phyloP scores from a whole-genome alignment of 2,113 vertebrate species.

The Tympanuchus pallidicinctus region DNA sequence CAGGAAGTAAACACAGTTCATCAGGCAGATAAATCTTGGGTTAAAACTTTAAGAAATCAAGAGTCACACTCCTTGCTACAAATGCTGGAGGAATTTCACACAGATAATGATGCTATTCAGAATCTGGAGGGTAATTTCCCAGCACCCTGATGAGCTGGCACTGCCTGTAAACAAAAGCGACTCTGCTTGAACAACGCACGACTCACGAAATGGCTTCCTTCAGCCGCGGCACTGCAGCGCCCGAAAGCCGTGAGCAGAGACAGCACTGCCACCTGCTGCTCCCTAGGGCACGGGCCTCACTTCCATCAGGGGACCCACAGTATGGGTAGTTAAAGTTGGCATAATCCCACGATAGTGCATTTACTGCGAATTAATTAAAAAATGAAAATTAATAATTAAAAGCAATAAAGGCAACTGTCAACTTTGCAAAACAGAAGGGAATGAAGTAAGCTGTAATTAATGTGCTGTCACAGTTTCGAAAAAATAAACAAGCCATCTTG shows the following conservation, averaged over 20 bases:
- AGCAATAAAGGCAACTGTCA: neutral
- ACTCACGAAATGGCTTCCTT: neutral
- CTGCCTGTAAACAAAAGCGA: neutral
- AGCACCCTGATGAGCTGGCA: neutral
- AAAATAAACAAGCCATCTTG: neutral
- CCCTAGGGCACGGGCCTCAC: neutral
- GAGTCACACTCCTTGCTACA: neutral
- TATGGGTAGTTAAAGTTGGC: neutral
- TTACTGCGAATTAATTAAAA: neutral
- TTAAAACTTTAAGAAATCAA: neutral
- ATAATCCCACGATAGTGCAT: neutral
- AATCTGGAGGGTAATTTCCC: neutral
- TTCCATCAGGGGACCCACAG: neutral
- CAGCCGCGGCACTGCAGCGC: neutral
- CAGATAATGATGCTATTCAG: neutral
- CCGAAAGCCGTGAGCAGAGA: rapidly evolving
- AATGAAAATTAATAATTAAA: neutral
- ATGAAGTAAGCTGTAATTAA: neutral
- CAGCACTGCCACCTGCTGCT: conserved; percentile 60
- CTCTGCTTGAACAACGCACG: neutral
- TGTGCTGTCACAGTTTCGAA: neutral
- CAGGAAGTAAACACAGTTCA: rapidly evolving
- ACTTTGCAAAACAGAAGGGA: neutral
- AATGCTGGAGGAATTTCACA: neutral
- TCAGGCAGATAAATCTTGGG: neutral